Evolutionary conservation across 2,797 vertebrate genomes (phyloP).

Genomic region (Malurus splendens): DNA sequence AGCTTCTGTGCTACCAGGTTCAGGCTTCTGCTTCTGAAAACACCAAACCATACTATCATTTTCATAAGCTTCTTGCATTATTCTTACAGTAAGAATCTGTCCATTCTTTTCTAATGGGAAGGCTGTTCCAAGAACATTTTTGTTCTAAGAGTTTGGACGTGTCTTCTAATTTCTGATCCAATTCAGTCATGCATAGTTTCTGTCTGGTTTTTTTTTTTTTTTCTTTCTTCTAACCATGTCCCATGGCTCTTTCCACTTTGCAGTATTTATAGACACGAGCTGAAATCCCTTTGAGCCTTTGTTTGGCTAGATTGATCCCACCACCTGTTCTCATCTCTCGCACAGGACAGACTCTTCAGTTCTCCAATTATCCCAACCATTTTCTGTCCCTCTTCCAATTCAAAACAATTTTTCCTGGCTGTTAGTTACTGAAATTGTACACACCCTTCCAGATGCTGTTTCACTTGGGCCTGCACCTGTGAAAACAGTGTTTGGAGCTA

Average conservation of each 20-base stretch:
- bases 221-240: background rate
- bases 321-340: constrained; percentile 49
- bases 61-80: background rate
- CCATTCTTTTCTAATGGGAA: background rate
- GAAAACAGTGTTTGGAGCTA: background rate
- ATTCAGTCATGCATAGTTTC: background rate
- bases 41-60: background rate
- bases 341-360: background rate
- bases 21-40: background rate
- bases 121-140: background rate
- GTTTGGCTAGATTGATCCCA: constrained; percentile 52
- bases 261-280: constrained; percentile 31
- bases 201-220: background rate
- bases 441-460: background rate
- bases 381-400: constrained; percentile 10
- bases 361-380: constrained; percentile 1
- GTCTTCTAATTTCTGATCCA: background rate
- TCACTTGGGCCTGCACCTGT: background rate
- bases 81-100: background rate
- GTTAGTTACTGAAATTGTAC: background rate
- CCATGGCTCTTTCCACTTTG: background rate
- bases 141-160: background rate
- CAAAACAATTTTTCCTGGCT: constrained; percentile 25
- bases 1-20: background rate
- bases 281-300: constrained; percentile 53